Base-by-base conservation (phyloP, 1,140 invertebrate genomes). In the Drosophila asahinai region DNA sequence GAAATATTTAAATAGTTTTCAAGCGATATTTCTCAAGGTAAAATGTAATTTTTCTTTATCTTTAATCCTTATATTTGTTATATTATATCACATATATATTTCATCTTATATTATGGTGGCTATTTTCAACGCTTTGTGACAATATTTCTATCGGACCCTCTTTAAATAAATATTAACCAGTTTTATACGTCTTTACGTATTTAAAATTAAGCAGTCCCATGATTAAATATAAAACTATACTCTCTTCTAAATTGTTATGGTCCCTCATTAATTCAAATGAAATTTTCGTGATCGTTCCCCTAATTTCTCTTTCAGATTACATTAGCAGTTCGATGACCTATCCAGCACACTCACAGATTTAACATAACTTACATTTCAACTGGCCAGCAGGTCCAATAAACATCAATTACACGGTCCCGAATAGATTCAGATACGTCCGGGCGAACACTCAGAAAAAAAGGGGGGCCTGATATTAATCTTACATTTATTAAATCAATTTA, bases 311-410 rank as follows among this genome's bases (percentile, higher is more conserved):
- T 57, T 27, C 8, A 40, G 71, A 70, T 70, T 36, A 54, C 22
- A 27, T 57, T 42, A 5, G 7, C 19, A 73, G 71, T 74, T 74
- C 71, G 45, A 42, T 48, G 67, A 52, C 55, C 71, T 57, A 17
- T 30, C 48, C 19, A 9, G 14, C 33, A 51, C 15, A 66, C 33
- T 55, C 33, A 55, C 52, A 22, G 52, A 55, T 48, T 60, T 19
- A 66, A 30, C 27, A 38, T 15, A 51, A 3, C 9, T 19, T 12
- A 40, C 47, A 36, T 65, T 70, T 58, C 1, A 40, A 48, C 17
- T 38, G 17, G 17, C 43, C 52, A 67, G 19, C 33, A 30, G 36
- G 27, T 25, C 22, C 25, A 71, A 74, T 72, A 49, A 61, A 71
- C 55, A 49, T 71, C 48, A 52, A 71, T 74, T 74, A 63, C 48